phyloP scores from a whole-genome alignment of 2,888 invertebrate genomes.

The Troides aeacus region DNA sequence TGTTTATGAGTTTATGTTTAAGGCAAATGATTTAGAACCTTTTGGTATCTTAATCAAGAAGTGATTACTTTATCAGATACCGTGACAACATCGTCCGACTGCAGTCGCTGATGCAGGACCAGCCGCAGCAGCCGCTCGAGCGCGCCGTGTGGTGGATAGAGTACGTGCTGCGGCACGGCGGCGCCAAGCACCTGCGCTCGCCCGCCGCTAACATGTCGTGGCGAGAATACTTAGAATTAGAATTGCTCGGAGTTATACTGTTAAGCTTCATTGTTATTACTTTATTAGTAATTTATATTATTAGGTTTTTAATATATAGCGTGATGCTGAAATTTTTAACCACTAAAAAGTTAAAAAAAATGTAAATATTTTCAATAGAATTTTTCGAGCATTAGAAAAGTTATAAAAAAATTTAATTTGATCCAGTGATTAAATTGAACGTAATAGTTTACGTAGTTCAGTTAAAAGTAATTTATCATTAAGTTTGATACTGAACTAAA shows the following conservation, averaged over 20 bases:
- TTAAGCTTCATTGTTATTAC: neutral
- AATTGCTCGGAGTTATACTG: conserved; percentile 36
- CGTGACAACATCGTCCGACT: conserved; percentile 35
- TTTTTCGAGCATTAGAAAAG: too few species aligned
- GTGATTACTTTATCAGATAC: conserved; percentile 30
- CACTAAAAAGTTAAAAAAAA: neutral
- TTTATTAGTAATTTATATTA: neutral
- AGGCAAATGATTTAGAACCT: too few species aligned
- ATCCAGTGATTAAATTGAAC: too few species aligned
- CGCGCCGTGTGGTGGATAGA: conserved; percentile 74
- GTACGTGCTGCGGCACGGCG: conserved; percentile 63
- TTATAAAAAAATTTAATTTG: too few species aligned
- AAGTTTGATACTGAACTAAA: too few species aligned
- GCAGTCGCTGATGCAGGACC: conserved; percentile 33
- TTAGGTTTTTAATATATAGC: neutral
- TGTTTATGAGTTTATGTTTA: too few species aligned
- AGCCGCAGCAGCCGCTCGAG: conserved; percentile 41
- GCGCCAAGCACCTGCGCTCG: conserved; percentile 57
- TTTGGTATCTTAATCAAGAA: too few species aligned
- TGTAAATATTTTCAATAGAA: too few species aligned
- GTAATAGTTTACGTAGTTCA: too few species aligned
- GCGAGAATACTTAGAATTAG: conserved; percentile 44
- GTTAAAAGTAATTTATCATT: too few species aligned
- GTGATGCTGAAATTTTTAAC: neutral
- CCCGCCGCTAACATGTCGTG: conserved; percentile 48